phyloP scores from a whole-genome alignment of 2,113 vertebrate species.

The Salvelinus fontinalis region DNA sequence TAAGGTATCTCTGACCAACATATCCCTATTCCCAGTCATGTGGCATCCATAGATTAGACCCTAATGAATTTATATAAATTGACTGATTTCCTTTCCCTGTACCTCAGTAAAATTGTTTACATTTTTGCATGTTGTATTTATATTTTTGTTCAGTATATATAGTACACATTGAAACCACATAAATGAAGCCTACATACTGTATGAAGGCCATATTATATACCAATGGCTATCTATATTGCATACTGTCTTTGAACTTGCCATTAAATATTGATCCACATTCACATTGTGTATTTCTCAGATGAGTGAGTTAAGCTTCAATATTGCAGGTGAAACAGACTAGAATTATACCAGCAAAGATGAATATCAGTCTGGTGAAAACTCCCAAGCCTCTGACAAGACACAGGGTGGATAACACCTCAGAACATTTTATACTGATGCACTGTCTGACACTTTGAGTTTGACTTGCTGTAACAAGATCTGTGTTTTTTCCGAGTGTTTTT shows the following conservation, averaged over 20 bases:
- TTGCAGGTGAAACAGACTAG: not conserved
- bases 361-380: constrained; percentile 72
- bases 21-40: too few species aligned
- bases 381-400: constrained; percentile 5
- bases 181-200: too few species aligned
- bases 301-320: not conserved
- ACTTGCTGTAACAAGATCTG: constrained; percentile 32
- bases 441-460: constrained; percentile 29
- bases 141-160: too few species aligned
- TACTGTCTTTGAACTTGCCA: not conserved
- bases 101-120: too few species aligned
- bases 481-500: not conserved
- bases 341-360: constrained; percentile 12
- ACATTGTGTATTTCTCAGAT: not conserved
- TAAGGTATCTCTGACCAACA: too few species aligned
- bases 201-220: too few species aligned
- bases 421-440: constrained; percentile 15
- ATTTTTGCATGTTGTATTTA: too few species aligned
- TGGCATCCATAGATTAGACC: too few species aligned
- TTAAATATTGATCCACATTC: not conserved
- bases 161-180: too few species aligned
- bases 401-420: constrained; percentile 16
- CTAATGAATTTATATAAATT: too few species aligned
- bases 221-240: not conserved
- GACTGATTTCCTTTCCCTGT: too few species aligned